Conservation (phyloP, 2,888 invertebrate genomes). For the Amblyjoppa fuscipennis region DNA sequence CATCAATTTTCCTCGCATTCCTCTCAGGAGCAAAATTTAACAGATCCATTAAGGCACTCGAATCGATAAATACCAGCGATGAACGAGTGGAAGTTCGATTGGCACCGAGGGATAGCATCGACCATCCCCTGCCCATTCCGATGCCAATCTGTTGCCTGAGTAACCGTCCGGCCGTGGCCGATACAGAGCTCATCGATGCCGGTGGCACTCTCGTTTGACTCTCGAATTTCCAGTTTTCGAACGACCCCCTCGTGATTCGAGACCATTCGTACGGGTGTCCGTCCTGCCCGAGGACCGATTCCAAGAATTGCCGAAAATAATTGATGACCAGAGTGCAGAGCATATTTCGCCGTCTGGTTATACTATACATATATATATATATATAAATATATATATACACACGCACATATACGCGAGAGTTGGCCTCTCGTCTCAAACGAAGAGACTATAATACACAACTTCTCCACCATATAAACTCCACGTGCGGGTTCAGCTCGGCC, state of each 20-base stretch:
- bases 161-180: constrained; percentile 6
- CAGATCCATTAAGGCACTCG: no score
- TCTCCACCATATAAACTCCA: constrained; percentile 27
- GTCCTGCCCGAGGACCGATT: constrained; percentile 42
- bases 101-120: neutral
- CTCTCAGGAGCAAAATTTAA: no score
- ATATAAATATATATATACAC: constrained; percentile 28
- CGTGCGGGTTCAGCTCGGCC: constrained; percentile 36
- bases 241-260: constrained; percentile 46
- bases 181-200: constrained; percentile 39
- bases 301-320: constrained; percentile 72
- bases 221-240: constrained; percentile 65
- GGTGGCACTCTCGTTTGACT: constrained; percentile 48
- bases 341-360: constrained; percentile 46
- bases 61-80: neutral
- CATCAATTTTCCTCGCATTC: no score
- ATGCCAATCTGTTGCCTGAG: constrained; percentile 1
- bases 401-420: constrained; percentile 28
- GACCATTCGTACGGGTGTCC: constrained; percentile 23
- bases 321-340: constrained; percentile 68
- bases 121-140: neutral
- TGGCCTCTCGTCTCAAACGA: neutral
- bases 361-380: constrained; percentile 32
- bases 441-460: constrained; percentile 12
- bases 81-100: neutral